Conservation (phyloP, 2,113 vertebrate species). For the Lethenteron reissneri region DNA sequence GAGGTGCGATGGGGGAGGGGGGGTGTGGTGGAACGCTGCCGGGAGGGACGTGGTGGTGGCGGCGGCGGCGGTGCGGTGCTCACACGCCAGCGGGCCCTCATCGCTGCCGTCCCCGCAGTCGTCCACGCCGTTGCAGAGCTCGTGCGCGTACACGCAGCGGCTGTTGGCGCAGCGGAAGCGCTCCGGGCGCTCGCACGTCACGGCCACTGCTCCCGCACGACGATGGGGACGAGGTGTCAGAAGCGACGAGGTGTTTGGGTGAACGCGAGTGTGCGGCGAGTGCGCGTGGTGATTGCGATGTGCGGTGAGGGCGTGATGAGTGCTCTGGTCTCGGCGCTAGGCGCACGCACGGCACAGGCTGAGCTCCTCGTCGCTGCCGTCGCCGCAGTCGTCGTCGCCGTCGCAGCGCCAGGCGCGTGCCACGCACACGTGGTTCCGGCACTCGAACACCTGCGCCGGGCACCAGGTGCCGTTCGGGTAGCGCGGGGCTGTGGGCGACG, state of each 20-base stretch:
- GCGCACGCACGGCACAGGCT: too few relatives aligned
- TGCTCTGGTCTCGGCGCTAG: too few relatives aligned
- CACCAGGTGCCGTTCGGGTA: conserved; percentile 2
- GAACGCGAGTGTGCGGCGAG: too few relatives aligned
- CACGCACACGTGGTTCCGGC: conserved; percentile 1
- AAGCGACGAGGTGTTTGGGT: too few relatives aligned
- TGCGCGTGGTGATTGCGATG: too few relatives aligned
- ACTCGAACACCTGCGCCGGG: neutral
- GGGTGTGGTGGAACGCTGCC: too few relatives aligned
- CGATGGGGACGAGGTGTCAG: neutral
- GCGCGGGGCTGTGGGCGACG: neutral
- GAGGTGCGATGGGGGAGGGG: too few relatives aligned
- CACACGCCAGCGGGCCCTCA: conserved; percentile 23
- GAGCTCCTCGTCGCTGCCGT: neutral
- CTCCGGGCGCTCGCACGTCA: conserved; percentile 24
- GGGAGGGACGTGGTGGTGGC: neutral
- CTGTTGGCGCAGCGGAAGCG: conserved; percentile 25
- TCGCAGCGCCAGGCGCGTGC: conserved; percentile 1
- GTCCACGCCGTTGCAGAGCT: conserved; percentile 23
- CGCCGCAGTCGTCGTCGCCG: neutral
- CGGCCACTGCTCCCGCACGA: conserved; percentile 14
- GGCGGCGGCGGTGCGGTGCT: conserved; percentile 3
- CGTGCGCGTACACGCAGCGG: conserved; percentile 22
- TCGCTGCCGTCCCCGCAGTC: conserved; percentile 29
- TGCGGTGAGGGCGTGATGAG: too few relatives aligned